Conservation (phyloP, 2,113 vertebrate species). For the Pantherophis guttatus region DNA sequence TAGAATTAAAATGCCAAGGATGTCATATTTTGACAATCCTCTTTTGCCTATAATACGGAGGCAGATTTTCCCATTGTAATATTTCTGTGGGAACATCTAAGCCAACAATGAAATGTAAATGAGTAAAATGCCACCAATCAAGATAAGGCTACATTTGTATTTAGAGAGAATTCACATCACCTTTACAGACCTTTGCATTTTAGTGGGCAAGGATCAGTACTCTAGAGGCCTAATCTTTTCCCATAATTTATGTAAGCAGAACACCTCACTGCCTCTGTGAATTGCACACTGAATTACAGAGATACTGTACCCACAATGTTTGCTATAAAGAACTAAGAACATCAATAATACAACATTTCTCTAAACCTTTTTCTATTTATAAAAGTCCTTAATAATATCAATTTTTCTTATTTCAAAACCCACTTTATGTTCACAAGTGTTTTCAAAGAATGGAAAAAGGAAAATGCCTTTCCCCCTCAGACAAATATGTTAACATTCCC, state of each 20-base stretch:
- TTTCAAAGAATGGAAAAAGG: not conserved
- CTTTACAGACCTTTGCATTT: constrained; percentile 10
- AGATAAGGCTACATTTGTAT: constrained; percentile 29
- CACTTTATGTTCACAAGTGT: not conserved
- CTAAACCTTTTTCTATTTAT: constrained; percentile 30
- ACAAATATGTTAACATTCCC: not conserved
- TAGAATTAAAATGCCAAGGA: constrained; percentile 24
- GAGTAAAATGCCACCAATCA: constrained; percentile 53
- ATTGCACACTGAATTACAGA: constrained; percentile 21
- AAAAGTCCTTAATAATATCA: not conserved
- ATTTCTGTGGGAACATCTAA: constrained; percentile 50
- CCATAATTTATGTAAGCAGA: not conserved
- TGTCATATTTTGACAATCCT: constrained; percentile 7
- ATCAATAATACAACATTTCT: constrained; percentile 42
- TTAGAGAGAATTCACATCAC: constrained; percentile 36
- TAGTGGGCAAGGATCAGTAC: constrained; percentile 24
- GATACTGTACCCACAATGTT: constrained; percentile 31
- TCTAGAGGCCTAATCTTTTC: not conserved
- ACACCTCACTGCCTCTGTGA: constrained; percentile 29
- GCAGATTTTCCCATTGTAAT: constrained; percentile 16
- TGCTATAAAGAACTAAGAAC: constrained; percentile 33
- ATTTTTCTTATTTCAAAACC: not conserved
- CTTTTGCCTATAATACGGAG: not conserved
- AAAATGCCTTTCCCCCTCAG: not conserved
- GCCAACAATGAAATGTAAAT: constrained; percentile 48